Evolutionary conservation across 2,888 invertebrate species (phyloP).

Genomic region (Euzophera pinguis): DNA sequence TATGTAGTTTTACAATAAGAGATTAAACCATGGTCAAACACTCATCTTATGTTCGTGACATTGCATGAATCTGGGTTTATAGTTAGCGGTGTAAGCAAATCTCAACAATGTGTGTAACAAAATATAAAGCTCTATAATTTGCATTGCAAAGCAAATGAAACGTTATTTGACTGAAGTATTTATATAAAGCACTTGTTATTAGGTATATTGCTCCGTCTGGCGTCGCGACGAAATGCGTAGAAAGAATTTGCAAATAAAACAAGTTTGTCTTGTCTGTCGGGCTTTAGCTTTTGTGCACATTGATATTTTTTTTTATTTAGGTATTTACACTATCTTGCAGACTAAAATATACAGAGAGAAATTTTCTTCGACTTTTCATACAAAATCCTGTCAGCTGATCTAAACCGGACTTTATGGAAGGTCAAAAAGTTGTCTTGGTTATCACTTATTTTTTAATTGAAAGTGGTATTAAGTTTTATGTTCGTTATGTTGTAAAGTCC

Average conservation of each 20-base stretch:
- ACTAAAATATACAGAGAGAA: too few relatives aligned
- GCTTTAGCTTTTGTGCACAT: background rate
- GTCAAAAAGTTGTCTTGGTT: too few relatives aligned
- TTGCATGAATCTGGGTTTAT: background rate
- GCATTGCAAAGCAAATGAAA: background rate
- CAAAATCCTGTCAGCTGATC: too few relatives aligned
- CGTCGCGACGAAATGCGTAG: conserved; percentile 7
- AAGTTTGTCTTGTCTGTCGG: background rate
- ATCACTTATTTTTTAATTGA: too few relatives aligned
- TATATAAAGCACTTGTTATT: background rate
- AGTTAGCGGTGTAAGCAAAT: background rate
- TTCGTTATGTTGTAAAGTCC: too few relatives aligned
- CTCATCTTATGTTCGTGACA: background rate
- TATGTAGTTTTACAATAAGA: too few relatives aligned
- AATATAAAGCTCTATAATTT: background rate
- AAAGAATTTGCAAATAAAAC: conserved; percentile 2
- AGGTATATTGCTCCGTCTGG: background rate
- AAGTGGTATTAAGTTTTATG: too few relatives aligned
- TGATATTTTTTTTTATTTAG: too few relatives aligned
- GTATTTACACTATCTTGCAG: too few relatives aligned
- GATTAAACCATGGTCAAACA: too few relatives aligned
- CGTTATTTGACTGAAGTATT: background rate
- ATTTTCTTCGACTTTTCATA: too few relatives aligned
- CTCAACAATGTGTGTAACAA: background rate
- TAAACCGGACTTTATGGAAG: too few relatives aligned